Evolutionary conservation across 2,888 invertebrate genomes (phyloP).

Genomic region (Punctoribates punctum): DNA sequence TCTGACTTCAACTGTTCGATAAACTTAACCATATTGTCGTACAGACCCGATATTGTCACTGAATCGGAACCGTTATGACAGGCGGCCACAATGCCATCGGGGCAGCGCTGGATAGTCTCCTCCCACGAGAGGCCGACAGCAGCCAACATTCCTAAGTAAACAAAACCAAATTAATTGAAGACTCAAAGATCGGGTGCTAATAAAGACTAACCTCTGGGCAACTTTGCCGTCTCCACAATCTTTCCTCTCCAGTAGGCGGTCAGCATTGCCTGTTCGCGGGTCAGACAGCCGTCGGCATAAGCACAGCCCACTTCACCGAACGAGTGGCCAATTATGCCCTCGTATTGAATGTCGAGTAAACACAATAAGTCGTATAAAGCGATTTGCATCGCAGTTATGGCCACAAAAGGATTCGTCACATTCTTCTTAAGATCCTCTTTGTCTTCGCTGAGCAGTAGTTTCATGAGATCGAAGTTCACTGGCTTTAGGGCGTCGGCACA

Average conservation of each 20-base stretch:
- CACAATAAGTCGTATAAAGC: slow-evolving; percentile 82
- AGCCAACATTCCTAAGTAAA: slow-evolving; percentile 73
- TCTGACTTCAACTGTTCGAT: slow-evolving; percentile 66
- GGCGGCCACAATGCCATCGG: slow-evolving; percentile 74
- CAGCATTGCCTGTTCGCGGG: slow-evolving; percentile 86
- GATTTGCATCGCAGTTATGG: slow-evolving; percentile 93
- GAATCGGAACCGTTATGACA: slow-evolving; percentile 94
- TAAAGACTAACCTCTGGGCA: slow-evolving; percentile 27
- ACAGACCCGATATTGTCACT: slow-evolving; percentile 88
- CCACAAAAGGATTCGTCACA: slow-evolving; percentile 68
- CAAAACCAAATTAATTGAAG: neutral
- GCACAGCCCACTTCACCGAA: slow-evolving; percentile 94
- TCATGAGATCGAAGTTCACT: slow-evolving; percentile 75
- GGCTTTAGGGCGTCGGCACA: slow-evolving; percentile 72
- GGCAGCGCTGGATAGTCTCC: slow-evolving; percentile 68
- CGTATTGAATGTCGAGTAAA: slow-evolving; percentile 71
- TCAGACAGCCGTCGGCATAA: slow-evolving; percentile 92
- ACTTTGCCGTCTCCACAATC: slow-evolving; percentile 69
- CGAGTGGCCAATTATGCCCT: slow-evolving; percentile 95
- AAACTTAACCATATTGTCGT: slow-evolving; percentile 64
- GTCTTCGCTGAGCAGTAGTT: slow-evolving; percentile 70
- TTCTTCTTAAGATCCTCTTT: slow-evolving; percentile 79
- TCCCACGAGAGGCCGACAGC: slow-evolving; percentile 87
- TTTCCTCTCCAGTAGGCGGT: slow-evolving; percentile 89
- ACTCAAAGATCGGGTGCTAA: neutral